A percentile compares a stretch with the other conserved stretches of the same genome.
These are phyloP conservation scores for Tychaedon coryphoeus DNA, from an alignment of 2,113 vertebrate genomes.

Conservation along the genomic window DNA sequence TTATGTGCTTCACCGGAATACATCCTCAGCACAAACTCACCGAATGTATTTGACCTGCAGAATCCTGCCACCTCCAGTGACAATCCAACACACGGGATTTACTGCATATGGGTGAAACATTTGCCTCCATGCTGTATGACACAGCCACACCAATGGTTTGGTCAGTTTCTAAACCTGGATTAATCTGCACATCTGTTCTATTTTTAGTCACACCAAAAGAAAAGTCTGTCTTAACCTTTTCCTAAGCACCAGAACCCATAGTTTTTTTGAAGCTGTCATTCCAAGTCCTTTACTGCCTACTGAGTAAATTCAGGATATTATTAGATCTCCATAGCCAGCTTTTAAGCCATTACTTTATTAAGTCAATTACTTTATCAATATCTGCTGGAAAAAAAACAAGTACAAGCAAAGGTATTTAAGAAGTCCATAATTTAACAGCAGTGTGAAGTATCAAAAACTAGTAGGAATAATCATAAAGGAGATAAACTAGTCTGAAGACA, in stretches of 20 bases:
- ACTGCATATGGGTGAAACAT: fast-evolving
- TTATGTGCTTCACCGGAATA: background rate
- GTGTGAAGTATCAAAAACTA: background rate
- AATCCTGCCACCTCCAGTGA: background rate
- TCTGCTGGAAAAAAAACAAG: background rate
- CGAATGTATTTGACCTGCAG: background rate
- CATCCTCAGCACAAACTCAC: background rate
- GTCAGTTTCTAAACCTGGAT: background rate
- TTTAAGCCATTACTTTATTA: background rate
- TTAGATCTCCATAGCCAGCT: background rate
- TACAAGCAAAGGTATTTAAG: background rate
- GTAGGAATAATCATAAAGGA: background rate
- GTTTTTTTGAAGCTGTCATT: background rate
- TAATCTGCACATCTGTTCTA: background rate
- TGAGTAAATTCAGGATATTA: background rate
- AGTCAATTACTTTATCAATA: background rate
- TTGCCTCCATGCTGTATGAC: background rate
- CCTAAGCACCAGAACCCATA: background rate
- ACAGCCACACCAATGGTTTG: background rate
- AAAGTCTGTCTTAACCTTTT: background rate
- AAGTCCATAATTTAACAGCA: background rate
- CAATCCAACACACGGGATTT: background rate
- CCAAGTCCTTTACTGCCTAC: background rate
- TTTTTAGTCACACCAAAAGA: background rate
- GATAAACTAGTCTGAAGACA: background rate